Evolutionary conservation across 2,797 vertebrate genomes (phyloP).

Genomic region (Gallinago solitaria): DNA sequence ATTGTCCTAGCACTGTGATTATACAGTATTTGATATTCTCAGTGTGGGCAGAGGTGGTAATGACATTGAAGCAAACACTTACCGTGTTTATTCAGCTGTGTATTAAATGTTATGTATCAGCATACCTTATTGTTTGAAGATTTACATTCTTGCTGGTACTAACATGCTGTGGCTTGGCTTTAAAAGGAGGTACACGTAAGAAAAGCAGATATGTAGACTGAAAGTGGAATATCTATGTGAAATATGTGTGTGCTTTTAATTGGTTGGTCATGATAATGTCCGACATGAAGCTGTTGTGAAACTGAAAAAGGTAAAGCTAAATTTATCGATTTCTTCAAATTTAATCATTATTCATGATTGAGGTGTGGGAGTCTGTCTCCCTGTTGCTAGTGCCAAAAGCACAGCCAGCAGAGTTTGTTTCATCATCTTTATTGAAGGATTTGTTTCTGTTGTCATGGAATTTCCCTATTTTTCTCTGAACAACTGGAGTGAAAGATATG

Average conservation of each 20-base stretch:
- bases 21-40: slow-evolving; percentile 9
- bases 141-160: background rate
- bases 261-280: background rate
- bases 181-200: background rate
- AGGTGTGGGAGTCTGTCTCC: background rate
- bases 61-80: slow-evolving; percentile 3
- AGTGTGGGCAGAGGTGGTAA: background rate
- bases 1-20: background rate
- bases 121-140: background rate
- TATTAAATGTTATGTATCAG: background rate
- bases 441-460: background rate
- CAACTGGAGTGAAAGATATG: background rate
- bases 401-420: background rate
- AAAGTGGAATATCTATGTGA: background rate
- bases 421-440: background rate
- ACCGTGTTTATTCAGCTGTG: background rate
- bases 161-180: background rate
- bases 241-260: background rate
- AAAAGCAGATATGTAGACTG: background rate
- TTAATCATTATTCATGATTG: background rate
- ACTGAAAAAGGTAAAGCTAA: background rate
- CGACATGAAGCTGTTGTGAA: background rate
- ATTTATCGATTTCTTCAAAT: background rate
- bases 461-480: background rate
- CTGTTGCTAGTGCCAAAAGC: background rate